Evolutionary conservation across 2,797 vertebrate genomes (phyloP).

Genomic region (Sebastolobus alascanus): DNA sequence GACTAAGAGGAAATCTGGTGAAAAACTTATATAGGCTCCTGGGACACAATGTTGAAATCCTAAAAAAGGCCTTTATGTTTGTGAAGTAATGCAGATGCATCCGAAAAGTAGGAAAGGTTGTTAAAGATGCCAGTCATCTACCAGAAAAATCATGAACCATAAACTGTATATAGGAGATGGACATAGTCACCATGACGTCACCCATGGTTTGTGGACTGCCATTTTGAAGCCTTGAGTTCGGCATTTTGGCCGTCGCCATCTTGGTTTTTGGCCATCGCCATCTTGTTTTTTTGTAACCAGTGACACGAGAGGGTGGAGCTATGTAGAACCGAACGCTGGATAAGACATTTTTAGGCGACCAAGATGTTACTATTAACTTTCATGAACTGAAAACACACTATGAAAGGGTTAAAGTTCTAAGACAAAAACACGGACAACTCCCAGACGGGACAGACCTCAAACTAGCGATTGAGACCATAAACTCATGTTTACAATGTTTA

Average conservation of each 20-base stretch:
- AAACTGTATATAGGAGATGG: background rate
- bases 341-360: no score
- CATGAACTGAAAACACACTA: no score
- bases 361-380: no score
- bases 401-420: no score
- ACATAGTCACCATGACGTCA: background rate
- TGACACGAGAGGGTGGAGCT: no score
- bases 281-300: no score
- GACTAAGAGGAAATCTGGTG: background rate
- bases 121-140: background rate
- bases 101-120: background rate
- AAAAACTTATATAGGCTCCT: background rate
- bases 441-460: no score
- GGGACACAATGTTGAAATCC: background rate
- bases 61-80: background rate
- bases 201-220: background rate
- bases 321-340: no score
- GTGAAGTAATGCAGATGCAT: background rate
- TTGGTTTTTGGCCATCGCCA: no score
- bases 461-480: no score
- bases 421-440: no score
- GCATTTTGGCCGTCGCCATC: accelerated
- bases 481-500: no score
- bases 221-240: accelerated
- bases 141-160: background rate